These are phyloP conservation scores for Neogale vison DNA, from an alignment of 2,113 vertebrate genomes.

Conservation along the genomic window DNA sequence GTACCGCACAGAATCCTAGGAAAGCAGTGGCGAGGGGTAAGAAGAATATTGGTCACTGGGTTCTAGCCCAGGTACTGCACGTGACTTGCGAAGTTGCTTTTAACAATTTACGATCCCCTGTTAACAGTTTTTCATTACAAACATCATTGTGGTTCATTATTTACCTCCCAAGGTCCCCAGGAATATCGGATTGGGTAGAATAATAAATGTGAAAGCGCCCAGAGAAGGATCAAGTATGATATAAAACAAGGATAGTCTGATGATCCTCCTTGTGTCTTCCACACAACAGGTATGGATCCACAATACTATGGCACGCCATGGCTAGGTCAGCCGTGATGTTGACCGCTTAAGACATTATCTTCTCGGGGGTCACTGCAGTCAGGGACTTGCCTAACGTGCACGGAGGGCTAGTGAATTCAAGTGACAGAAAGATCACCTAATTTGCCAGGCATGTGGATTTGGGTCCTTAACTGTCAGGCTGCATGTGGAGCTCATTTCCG, in stretches of 20 bases:
- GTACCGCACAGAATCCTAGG: neutral
- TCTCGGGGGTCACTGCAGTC: neutral
- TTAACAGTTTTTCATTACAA: neutral
- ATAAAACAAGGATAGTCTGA: neutral
- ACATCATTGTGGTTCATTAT: neutral
- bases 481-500: neutral
- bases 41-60: neutral
- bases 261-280: neutral
- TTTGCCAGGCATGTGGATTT: neutral
- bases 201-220: neutral
- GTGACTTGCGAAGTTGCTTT: neutral
- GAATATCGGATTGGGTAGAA: neutral
- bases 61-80: neutral
- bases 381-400: neutral
- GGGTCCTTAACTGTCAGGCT: neutral
- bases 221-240: neutral
- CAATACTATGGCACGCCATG: rapidly evolving
- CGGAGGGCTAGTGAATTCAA: neutral
- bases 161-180: neutral
- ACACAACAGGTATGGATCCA: neutral
- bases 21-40: neutral
- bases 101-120: neutral
- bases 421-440: neutral
- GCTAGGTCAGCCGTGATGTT: neutral
- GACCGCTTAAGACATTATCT: neutral